Evolutionary conservation across 2,113 vertebrate species (phyloP).

Genomic region (Rhynchomys soricoides): DNA sequence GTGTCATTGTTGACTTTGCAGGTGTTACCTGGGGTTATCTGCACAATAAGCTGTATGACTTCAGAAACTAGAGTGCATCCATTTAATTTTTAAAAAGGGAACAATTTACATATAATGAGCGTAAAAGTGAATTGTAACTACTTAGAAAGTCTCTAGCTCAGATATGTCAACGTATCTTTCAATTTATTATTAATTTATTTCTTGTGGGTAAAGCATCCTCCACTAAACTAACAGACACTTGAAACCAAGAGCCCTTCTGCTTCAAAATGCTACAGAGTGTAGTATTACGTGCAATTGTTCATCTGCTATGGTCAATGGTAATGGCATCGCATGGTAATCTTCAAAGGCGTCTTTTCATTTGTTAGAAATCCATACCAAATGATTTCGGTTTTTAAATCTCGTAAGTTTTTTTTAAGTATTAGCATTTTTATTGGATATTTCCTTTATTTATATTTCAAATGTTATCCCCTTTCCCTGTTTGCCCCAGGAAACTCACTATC

Average conservation of each 20-base stretch:
- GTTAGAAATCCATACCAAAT: not conserved
- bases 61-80: conserved; percentile 17
- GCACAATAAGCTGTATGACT: conserved; percentile 8
- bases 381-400: conserved; percentile 25
- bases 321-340: not conserved
- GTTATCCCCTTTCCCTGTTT: too few relatives aligned
- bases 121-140: conserved; percentile 19
- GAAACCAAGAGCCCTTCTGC: not conserved
- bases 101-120: not conserved
- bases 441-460: too few relatives aligned
- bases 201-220: not conserved
- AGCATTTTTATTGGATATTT: too few relatives aligned
- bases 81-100: conserved; percentile 36
- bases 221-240: conserved; percentile 13
- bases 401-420: too few relatives aligned
- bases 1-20: not conserved
- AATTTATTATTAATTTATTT: conserved; percentile 34
- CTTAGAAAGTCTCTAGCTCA: conserved; percentile 15
- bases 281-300: not conserved
- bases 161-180: conserved; percentile 14
- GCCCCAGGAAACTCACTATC: too few relatives aligned
- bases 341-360: not conserved
- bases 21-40: conserved; percentile 11
- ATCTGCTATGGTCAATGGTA: conserved; percentile 23
- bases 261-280: not conserved